Evolutionary conservation across 2,888 invertebrate genomes (phyloP), one percentile per base, ranked within the genome.

Genomic region (Sialis fuliginosa): DNA sequence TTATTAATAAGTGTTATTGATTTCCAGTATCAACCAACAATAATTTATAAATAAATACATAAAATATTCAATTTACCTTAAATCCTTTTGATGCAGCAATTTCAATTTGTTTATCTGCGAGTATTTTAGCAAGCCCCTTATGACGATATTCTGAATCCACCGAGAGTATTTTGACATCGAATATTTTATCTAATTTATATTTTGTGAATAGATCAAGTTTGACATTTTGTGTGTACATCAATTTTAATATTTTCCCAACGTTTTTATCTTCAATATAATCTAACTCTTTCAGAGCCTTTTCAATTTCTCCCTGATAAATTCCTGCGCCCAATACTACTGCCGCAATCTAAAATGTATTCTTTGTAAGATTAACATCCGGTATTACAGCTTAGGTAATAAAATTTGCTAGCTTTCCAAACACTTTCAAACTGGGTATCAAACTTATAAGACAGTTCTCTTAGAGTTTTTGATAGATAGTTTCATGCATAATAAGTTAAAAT

Each of bases 261-360:
- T 81, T 79, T 48, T 75, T 71, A 60, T 84, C 85, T 39, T 72
- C 67, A 30, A 77, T 70, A 50, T 73, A 72, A 49, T 74, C 70
- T 52, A 87, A 71, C 55, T 81, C 78, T 52, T 77, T 75, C 46
- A 81, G 70, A 1, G 79, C 77, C 52, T 72, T 70, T 58, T 80
- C 79, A 49, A 79, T 73, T 58, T 87, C 85, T 33, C 81, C 82
- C 54, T 73, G 75, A 60, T 73, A 72, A 57, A 81, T 69, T 42
- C 82, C 70, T n/a, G 87, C 87, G 57, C 87, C 87, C 45, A 88
- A 62, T 7, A 80, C 77, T 33, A 86, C 82, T 35, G 85, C 88
- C 31, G 81, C 75, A 52, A 88, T 79, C 83, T 86, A 66, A 44
- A 71, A 64, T n/a, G n/a, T n/a, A n/a, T n/a, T n/a, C n/a, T n/a